Percentiles rank a stretch among this genome's conserved stretches.
phyloP scores from a whole-genome alignment of 35 echinoderm and acorn worm species.

The Apostichopus californicus region DNA sequence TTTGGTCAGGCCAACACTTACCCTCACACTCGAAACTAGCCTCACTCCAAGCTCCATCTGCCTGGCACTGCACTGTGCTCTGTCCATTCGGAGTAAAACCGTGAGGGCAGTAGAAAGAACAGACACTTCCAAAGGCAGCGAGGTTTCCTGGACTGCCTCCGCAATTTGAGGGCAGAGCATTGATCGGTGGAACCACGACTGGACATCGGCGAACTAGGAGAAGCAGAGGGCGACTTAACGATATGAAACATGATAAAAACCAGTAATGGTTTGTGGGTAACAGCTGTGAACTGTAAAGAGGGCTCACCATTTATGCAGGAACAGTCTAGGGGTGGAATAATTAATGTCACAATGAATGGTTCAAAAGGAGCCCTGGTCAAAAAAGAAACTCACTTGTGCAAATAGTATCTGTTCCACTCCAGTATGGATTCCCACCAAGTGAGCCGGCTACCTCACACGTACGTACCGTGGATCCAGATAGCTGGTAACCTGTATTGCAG shows the following conservation, averaged over 20 bases:
- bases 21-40: conserved; percentile 34
- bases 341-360: too few relatives aligned
- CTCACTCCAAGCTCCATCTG: conserved; percentile 41
- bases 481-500: conserved; percentile 31
- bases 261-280: not conserved
- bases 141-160: not conserved
- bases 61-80: conserved; percentile 27
- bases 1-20: not conserved
- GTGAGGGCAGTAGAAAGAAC: conserved; percentile 48
- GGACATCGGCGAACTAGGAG: conserved; percentile 34
- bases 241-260: not conserved
- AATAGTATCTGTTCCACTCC: conserved; percentile 42
- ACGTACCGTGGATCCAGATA: conserved; percentile 11
- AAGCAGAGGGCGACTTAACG: not conserved
- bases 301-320: not conserved
- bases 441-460: conserved; percentile 6
- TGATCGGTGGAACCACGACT: conserved; percentile 20
- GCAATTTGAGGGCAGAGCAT: conserved; percentile 34
- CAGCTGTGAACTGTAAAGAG: not conserved
- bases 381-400: conserved; percentile 21
- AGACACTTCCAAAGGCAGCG: conserved; percentile 29
- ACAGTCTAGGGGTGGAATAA: too few relatives aligned
- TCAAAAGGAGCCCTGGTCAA: not conserved
- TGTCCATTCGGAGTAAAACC: conserved; percentile 13
- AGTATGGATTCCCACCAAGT: not conserved